A percentile compares a stretch with the other conserved stretches of the same genome.
Evolutionary conservation across 2,888 invertebrate species (phyloP).

Genomic region (Chloroclystis v-ata): DNA sequence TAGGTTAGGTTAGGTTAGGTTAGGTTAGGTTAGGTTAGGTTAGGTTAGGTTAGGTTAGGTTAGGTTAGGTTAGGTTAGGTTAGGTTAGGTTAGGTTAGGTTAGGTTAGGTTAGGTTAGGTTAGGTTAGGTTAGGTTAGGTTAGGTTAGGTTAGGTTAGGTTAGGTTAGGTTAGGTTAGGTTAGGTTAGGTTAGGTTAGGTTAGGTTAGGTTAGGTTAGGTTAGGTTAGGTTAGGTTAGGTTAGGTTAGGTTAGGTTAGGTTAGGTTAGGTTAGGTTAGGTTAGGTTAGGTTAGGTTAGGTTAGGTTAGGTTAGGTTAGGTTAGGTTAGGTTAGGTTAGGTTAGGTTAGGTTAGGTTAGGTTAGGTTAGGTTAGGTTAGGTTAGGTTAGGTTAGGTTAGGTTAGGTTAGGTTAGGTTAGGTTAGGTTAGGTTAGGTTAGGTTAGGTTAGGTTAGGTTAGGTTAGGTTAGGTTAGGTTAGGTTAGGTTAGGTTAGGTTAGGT

Average conservation of each 20-base stretch:
- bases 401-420: slow-evolving; percentile 16
- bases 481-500: slow-evolving; percentile 4
- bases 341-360: slow-evolving; percentile 8
- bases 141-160: slow-evolving; percentile 21
- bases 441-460: slow-evolving; percentile 11
- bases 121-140: slow-evolving; percentile 11
- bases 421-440: slow-evolving; percentile 20
- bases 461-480: slow-evolving; percentile 3
- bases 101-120: slow-evolving; percentile 11
- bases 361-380: slow-evolving; percentile 14
- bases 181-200: slow-evolving; percentile 17
- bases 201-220: slow-evolving; percentile 23
- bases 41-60: slow-evolving; percentile 5
- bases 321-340: slow-evolving; percentile 10
- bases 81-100: slow-evolving; percentile 14
- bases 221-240: slow-evolving; percentile 9
- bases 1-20: slow-evolving; percentile 10
- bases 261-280: slow-evolving; percentile 1
- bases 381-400: slow-evolving; percentile 18
- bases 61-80: slow-evolving; percentile 10
- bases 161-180: slow-evolving; percentile 20
- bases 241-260: slow-evolving; percentile 20
- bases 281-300: slow-evolving; percentile 6
- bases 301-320: slow-evolving; percentile 10
- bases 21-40: slow-evolving; percentile 10